Conservation (phyloP, 2,113 vertebrate species). For the Reinhardtius hippoglossoides region DNA sequence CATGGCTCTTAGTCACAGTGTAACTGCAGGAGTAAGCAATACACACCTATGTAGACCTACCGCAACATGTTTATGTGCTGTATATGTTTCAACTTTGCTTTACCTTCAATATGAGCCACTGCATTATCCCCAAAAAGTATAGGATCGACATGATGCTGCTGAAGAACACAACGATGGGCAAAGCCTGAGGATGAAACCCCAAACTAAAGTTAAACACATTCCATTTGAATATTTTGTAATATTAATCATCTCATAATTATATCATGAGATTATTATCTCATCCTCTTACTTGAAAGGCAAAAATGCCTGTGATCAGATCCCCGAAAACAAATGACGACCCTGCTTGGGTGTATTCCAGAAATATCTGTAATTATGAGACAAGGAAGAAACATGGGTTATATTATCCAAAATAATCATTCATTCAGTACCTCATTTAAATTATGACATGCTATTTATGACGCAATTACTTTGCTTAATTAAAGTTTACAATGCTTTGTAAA, state of each 20-base stretch:
- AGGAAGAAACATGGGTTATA: background rate
- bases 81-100: background rate
- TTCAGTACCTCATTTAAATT: background rate
- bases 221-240: background rate
- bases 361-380: slow-evolving; percentile 80
- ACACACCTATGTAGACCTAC: background rate
- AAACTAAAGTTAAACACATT: slow-evolving; percentile 2
- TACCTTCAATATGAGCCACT: slow-evolving; percentile 95
- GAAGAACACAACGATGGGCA: slow-evolving; percentile 95
- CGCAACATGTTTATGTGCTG: background rate
- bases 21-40: background rate
- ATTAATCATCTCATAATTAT: background rate
- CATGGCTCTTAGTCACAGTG: slow-evolving; percentile 34
- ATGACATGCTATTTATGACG: background rate
- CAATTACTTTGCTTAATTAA: background rate
- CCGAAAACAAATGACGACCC: slow-evolving; percentile 95
- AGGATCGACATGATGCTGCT: slow-evolving; percentile 94
- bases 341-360: slow-evolving; percentile 88
- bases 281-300: slow-evolving; percentile 93
- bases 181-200: slow-evolving; percentile 77
- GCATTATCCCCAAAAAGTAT: slow-evolving; percentile 92
- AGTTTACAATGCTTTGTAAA: background rate
- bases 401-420: background rate
- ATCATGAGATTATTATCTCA: background rate
- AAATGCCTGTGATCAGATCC: slow-evolving; percentile 80